These are phyloP conservation scores for Strigamia crassipes DNA, from an alignment of 2,888 invertebrate species.

Conservation along the genomic window DNA sequence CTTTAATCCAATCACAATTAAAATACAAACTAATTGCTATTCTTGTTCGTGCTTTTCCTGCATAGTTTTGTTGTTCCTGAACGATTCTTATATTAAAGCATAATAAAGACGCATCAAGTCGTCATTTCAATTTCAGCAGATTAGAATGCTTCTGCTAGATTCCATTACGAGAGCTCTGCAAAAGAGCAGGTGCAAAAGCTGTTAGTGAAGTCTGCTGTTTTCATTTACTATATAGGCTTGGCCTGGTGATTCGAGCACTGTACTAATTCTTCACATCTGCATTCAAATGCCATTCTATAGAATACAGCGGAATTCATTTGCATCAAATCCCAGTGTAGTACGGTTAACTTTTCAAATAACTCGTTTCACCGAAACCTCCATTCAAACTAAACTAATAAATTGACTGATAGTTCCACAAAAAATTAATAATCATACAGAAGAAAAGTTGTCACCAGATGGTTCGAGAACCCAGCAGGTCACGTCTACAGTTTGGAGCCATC, in stretches of 20 bases:
- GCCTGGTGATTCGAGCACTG: neutral
- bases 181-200: neutral
- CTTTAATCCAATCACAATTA: neutral
- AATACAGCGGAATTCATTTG: too few relatives aligned
- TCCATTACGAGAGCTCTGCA: neutral
- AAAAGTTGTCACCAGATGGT: too few relatives aligned
- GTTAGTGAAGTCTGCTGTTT: neutral
- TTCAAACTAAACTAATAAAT: too few relatives aligned
- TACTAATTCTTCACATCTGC: neutral
- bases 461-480: neutral
- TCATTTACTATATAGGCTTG: too few relatives aligned
- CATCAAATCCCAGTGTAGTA: too few relatives aligned
- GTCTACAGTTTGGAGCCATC: neutral
- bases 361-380: too few relatives aligned
- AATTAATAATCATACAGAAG: too few relatives aligned
- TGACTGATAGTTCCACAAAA: too few relatives aligned
- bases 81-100: neutral
- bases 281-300: neutral
- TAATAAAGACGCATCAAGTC: neutral
- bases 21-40: neutral
- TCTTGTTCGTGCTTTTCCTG: too few relatives aligned
- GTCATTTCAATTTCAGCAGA: neutral
- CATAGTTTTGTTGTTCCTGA: neutral
- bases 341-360: too few relatives aligned
- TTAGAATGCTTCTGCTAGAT: neutral